Evolutionary conservation across 1,140 invertebrate species (phyloP).

Genomic region (Vanessa tameamea): DNA sequence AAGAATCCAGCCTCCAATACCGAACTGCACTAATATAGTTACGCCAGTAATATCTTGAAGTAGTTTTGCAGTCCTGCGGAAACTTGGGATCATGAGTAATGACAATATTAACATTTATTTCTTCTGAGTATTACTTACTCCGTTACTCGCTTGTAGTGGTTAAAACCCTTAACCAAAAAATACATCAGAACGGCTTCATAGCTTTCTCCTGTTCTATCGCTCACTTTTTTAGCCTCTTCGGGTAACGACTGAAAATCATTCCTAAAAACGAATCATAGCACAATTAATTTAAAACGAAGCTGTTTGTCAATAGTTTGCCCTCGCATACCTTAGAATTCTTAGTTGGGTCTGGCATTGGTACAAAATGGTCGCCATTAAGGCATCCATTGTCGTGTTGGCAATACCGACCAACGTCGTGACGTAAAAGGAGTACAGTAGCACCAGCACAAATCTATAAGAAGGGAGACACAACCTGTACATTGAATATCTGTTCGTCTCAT

Average conservation of each 20-base stretch:
- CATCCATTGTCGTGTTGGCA: slow-evolving; percentile 73
- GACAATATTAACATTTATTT: not conserved
- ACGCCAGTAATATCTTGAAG: slow-evolving; percentile 61
- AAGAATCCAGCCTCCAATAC: slow-evolving; percentile 67
- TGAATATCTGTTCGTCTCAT: too few species aligned
- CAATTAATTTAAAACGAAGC: not conserved
- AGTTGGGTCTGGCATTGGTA: slow-evolving; percentile 67
- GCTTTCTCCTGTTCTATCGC: slow-evolving; percentile 8
- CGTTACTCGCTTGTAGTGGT: slow-evolving; percentile 56
- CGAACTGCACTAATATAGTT: slow-evolving; percentile 65
- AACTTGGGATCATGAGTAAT: not conserved
- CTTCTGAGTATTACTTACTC: slow-evolving; percentile 40
- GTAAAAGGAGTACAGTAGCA: slow-evolving; percentile 66
- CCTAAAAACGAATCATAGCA: slow-evolving; percentile 33
- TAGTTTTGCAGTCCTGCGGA: slow-evolving; percentile 45
- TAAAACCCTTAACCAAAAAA: slow-evolving; percentile 48
- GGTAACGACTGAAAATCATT: slow-evolving; percentile 48
- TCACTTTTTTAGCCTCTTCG: slow-evolving; percentile 32
- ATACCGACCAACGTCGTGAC: slow-evolving; percentile 67
- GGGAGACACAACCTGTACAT: not conserved
- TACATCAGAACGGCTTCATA: slow-evolving; percentile 41
- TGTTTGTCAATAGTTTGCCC: not conserved
- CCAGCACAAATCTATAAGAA: slow-evolving; percentile 49
- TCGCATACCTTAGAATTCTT: slow-evolving; percentile 53
- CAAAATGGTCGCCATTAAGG: slow-evolving; percentile 64